These are phyloP conservation scores for Montipora efflorescens DNA, from an alignment of 64 coral and sea anemone genomes.

Conservation along the genomic window DNA sequence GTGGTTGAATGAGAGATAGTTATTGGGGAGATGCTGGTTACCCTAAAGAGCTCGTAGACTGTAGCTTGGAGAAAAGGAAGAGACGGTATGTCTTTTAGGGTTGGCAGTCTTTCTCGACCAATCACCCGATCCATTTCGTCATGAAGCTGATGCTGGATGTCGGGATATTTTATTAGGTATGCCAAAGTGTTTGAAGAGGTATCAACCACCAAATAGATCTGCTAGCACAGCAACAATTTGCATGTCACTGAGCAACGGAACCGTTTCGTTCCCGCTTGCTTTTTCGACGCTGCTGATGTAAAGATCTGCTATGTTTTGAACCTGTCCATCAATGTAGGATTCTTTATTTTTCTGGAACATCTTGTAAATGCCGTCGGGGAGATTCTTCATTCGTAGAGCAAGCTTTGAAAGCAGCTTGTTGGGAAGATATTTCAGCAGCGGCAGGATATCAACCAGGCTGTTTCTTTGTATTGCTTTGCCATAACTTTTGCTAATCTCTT, in stretches of 20 bases:
- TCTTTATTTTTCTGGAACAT: constrained; percentile 65
- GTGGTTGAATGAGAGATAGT: constrained; percentile 71
- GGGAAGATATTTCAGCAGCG: constrained; percentile 70
- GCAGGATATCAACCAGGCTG: constrained; percentile 72
- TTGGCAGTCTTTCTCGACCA: constrained; percentile 42
- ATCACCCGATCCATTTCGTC: constrained; percentile 72
- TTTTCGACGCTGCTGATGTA: background rate
- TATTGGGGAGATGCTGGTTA: constrained; percentile 45
- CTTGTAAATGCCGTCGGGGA: constrained; percentile 2
- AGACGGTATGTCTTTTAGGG: constrained; percentile 52
- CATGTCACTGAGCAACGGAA: background rate
- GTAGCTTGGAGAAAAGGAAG: constrained; percentile 71
- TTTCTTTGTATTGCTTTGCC: constrained; percentile 56
- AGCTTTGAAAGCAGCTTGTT: constrained; percentile 46
- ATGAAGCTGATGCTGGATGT: constrained; percentile 64
- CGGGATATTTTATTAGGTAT: constrained; percentile 76
- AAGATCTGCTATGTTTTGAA: background rate
- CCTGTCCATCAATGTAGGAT: constrained; percentile 47
- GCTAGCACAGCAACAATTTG: background rate
- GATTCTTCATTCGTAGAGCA: background rate
- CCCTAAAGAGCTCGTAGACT: constrained; percentile 77
- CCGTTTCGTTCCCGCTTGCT: background rate
- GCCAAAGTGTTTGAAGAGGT: constrained; percentile 66
- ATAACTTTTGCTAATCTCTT: constrained; percentile 42
- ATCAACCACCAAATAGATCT: background rate